Base-by-base conservation (phyloP, 2,113 vertebrate genomes). In the Xiphophorus maculatus region DNA sequence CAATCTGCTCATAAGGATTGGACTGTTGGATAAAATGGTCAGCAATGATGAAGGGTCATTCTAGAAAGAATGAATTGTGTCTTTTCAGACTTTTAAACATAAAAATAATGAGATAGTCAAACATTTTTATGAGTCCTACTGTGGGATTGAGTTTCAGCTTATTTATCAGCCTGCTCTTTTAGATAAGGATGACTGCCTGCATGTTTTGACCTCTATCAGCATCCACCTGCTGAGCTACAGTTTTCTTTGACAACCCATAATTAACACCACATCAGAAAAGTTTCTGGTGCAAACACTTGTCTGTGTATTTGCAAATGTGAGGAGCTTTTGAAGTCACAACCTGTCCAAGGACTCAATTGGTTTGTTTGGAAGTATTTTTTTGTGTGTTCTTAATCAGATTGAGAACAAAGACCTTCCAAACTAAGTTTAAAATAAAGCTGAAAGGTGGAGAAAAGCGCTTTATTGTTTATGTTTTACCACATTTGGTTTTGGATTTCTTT, bases 271-370 rank as follows among this genome's bases (percentile, higher is more conserved):
- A 8, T 32, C 32, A 79, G 67, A 77, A 9, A 25, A 69, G 66
- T 72, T 73, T 37, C 48, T 69, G 7, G 63, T 83, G 13, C 3
- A 78, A 88, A 89, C 82, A 73, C 14, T 15, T 7, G 37, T 7
- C 37, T 54, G 22, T 22, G 48, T 29, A n/a, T 19, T 2, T 70
- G 28, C 60, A 25, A 19, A 17, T 65, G 27, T 22, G 3, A 76
- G 44, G 22, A 4, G 29, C 2, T 32, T 63, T 73, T 75, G 32
- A 66, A 30, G 48, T 66, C 44, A 37, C n/a, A 63, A 71, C 60
- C 58, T 69, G 69, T 81, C 66, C 60, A 12, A 30, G 29, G 28
- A 37, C 40, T 69, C 40, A 0, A 33, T 25, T 3, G 4, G 9
- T 13, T 12, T 32, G 25, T 10, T 37, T 15, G 35, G 27, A 19